A percentile compares a stretch with the other conserved stretches of the same genome.
Conservation (phyloP, 2,797 vertebrate genomes). For the Myioborus miniatus region DNA sequence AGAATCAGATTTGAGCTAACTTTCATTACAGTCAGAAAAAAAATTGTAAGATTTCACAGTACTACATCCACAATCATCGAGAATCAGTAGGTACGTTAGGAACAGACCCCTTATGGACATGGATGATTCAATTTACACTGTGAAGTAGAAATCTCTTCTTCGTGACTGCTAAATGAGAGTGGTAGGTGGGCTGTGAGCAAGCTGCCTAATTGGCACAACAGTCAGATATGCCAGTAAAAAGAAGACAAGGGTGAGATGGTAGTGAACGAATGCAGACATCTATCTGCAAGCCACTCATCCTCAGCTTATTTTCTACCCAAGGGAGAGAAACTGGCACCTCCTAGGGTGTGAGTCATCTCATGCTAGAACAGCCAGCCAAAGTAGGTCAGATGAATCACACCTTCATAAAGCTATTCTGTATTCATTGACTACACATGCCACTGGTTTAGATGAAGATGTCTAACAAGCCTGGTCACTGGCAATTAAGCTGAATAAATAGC, state of each 20-base stretch:
- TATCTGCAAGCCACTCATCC: neutral
- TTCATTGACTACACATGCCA: neutral
- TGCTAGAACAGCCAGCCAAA: neutral
- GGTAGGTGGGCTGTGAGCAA: constrained; percentile 26
- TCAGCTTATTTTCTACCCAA: neutral
- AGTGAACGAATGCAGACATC: neutral
- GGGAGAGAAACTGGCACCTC: neutral
- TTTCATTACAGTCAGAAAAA: neutral
- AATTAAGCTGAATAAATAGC: neutral
- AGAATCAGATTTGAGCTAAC: neutral
- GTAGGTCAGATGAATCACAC: constrained; percentile 30
- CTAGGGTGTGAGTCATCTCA: neutral
- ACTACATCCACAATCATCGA: neutral
- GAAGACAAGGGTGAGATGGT: neutral
- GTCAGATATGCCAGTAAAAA: neutral
- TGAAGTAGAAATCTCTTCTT: neutral
- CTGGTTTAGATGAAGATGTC: neutral
- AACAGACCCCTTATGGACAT: neutral
- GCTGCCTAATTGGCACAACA: neutral
- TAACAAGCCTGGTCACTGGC: neutral
- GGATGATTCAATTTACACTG: neutral
- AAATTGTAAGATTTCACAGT: neutral
- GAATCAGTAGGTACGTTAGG: neutral
- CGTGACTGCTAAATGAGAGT: neutral
- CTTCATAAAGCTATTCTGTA: neutral